A percentile compares a stretch with the other conserved stretches of the same genome.
Evolutionary conservation across 2,113 vertebrate species (phyloP).

Genomic region (Axis porcinus): DNA sequence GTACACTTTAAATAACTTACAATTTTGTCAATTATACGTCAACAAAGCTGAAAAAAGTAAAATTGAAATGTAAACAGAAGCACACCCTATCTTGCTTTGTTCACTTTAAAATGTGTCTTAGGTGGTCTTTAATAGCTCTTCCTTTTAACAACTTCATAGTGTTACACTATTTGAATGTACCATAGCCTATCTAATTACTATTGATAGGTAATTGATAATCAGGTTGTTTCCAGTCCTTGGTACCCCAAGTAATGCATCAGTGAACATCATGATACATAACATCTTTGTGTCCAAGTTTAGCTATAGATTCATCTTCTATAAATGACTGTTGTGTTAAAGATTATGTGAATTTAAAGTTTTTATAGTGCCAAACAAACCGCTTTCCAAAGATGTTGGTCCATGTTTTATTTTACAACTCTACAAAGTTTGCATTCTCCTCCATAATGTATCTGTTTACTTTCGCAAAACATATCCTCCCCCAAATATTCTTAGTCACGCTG

Average conservation of each 20-base stretch:
- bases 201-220: neutral
- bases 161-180: neutral
- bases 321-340: slow-evolving; percentile 1
- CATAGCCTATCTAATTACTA: neutral
- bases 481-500: neutral
- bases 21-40: neutral
- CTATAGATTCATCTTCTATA: neutral
- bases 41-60: neutral
- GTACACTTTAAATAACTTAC: neutral
- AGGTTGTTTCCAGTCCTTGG: neutral
- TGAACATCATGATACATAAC: neutral
- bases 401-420: slow-evolving; percentile 11
- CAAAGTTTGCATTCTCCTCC: neutral
- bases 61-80: neutral
- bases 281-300: neutral
- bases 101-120: neutral
- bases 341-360: slow-evolving; percentile 18
- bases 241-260: neutral
- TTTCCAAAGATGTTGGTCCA: slow-evolving; percentile 17
- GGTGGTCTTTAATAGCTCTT: neutral
- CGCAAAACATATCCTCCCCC: neutral
- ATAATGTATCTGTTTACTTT: neutral
- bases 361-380: neutral
- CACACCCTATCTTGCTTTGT: neutral
- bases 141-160: neutral